These are phyloP conservation scores for Tupaia tana DNA, from an alignment of 2,113 vertebrate species.

Conservation along the genomic window DNA sequence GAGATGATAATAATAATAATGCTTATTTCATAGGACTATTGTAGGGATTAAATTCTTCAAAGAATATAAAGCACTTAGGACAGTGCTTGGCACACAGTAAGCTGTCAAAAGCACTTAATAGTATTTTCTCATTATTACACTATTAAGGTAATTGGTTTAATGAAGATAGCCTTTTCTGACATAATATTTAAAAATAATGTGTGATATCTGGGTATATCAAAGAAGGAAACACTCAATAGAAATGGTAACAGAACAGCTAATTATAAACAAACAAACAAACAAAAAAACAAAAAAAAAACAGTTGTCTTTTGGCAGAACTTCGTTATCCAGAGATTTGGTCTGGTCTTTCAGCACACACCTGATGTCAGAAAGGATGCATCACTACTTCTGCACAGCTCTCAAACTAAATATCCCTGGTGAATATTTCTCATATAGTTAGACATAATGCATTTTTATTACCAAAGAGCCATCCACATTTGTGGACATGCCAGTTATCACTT, in stretches of 20 bases:
- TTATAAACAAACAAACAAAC: too few species aligned
- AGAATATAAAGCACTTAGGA: not conserved
- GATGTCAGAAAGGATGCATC: not conserved
- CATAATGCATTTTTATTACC: not conserved
- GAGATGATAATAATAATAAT: not conserved
- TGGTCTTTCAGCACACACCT: not conserved
- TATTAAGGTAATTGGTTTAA: constrained; percentile 8
- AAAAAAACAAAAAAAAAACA: not conserved
- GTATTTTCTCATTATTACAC: not conserved
- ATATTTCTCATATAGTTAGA: not conserved
- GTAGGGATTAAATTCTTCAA: not conserved
- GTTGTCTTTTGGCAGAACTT: not conserved
- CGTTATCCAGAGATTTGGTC: not conserved
- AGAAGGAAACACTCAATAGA: constrained; percentile 9
- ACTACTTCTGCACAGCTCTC: not conserved
- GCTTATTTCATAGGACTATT: not conserved
- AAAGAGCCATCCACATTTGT: not conserved
- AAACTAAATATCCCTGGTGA: not conserved
- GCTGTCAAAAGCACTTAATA: not conserved
- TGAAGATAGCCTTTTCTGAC: not conserved
- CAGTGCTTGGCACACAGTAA: not conserved
- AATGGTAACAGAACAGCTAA: not conserved
- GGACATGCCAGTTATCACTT: not conserved
- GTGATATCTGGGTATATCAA: not conserved
- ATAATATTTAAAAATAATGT: constrained; percentile 20